Conservation (phyloP, 2,113 vertebrate species). For the Dromaius novaehollandiae region DNA sequence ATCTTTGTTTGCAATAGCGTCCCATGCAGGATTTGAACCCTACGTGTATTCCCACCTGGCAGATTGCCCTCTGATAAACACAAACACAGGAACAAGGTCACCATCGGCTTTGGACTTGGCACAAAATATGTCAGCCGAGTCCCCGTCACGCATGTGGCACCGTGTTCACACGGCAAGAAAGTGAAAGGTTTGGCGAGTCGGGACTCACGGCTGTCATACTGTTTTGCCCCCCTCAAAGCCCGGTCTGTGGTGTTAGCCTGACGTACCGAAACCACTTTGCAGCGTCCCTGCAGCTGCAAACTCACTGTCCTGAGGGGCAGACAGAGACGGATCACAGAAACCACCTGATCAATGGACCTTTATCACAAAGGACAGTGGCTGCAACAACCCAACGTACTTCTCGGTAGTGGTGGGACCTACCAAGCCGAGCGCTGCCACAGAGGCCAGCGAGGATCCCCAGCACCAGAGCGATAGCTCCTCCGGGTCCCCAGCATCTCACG, state of each 20-base stretch:
- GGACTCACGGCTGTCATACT: rapidly evolving
- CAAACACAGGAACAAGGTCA: not conserved
- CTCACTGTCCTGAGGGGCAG: not conserved
- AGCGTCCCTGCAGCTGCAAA: not conserved
- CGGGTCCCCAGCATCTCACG: not conserved
- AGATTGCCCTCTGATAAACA: not conserved
- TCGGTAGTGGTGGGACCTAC: not conserved
- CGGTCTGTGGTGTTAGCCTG: not conserved
- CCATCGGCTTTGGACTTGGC: not conserved
- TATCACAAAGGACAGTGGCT: conserved; percentile 3
- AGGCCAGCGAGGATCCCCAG: not conserved
- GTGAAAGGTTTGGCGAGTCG: not conserved
- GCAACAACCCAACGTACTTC: not conserved
- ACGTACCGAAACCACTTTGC: not conserved
- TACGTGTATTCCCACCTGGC: rapidly evolving
- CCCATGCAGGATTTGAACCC: not conserved
- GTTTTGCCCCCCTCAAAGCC: rapidly evolving
- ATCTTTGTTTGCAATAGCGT: not conserved
- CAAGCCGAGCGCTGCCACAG: not conserved
- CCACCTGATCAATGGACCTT: conserved; percentile 37
- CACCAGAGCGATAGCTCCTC: not conserved
- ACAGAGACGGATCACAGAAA: conserved; percentile 15
- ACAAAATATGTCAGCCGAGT: rapidly evolving
- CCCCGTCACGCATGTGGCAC: rapidly evolving
- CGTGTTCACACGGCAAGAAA: rapidly evolving